Evolutionary conservation across 2,797 vertebrate genomes (phyloP).

Genomic region (Malacoctenus gilli): DNA sequence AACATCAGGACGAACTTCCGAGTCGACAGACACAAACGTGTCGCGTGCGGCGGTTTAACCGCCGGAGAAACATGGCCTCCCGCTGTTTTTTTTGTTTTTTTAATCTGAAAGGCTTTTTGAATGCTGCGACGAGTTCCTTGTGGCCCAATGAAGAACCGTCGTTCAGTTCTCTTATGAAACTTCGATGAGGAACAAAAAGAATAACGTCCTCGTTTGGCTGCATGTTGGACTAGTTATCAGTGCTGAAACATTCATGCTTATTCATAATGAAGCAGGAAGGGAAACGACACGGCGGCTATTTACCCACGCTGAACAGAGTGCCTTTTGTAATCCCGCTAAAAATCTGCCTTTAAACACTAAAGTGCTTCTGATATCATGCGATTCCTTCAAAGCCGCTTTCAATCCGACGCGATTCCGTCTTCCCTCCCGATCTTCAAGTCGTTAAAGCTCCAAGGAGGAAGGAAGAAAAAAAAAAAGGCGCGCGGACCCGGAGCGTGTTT

Average conservation of each 20-base stretch:
- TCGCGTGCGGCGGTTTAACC: too few species aligned
- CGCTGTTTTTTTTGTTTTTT: conserved; percentile 17
- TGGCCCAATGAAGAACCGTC: conserved; percentile 43
- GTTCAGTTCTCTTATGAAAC: conserved; percentile 42
- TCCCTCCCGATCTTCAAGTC: conserved; percentile 11
- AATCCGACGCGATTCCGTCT: too few species aligned
- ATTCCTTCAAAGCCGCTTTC: not conserved
- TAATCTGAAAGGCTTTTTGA: conserved; percentile 47
- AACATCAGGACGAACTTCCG: too few species aligned
- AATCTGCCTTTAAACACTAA: conserved; percentile 35
- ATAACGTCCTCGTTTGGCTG: conserved; percentile 56
- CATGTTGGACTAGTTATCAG: conserved; percentile 59
- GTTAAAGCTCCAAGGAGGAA: conserved; percentile 34
- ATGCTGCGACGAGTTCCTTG: conserved; percentile 47
- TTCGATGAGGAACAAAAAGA: conserved; percentile 47
- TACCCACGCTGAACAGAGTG: conserved; percentile 45
- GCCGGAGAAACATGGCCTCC: too few species aligned
- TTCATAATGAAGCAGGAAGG: conserved; percentile 55
- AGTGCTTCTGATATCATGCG: conserved; percentile 46
- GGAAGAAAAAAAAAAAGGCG: conserved; percentile 4
- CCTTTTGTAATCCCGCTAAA: conserved; percentile 52
- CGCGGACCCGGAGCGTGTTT: conserved; percentile 36
- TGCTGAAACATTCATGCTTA: conserved; percentile 67
- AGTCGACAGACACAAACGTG: too few species aligned
- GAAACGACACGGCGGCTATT: conserved; percentile 47